Conservation (phyloP, 2,113 vertebrate species). For the Rhea pennata region DNA sequence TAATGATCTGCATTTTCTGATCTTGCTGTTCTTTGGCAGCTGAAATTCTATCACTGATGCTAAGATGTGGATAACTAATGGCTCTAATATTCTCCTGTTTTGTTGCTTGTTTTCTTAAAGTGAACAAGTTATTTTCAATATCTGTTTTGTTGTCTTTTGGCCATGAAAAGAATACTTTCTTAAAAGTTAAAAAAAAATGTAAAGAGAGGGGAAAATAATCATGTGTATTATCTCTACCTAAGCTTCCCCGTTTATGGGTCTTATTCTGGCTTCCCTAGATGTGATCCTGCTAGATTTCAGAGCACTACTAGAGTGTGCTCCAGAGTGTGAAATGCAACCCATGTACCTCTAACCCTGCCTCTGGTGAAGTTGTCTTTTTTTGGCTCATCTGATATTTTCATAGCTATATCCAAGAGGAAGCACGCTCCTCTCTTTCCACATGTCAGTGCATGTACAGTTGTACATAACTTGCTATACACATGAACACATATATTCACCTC, state of each 20-base stretch:
- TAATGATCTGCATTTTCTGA: background rate
- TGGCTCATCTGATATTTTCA: background rate
- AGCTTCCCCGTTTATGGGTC: background rate
- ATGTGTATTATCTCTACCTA: background rate
- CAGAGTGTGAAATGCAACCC: background rate
- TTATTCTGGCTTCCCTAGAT: background rate
- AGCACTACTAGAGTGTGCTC: background rate
- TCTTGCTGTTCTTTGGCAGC: background rate
- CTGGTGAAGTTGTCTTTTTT: background rate
- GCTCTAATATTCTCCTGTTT: constrained; percentile 2
- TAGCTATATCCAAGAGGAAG: background rate
- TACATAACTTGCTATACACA: background rate
- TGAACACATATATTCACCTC: background rate
- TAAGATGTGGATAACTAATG: background rate
- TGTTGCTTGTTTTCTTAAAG: background rate
- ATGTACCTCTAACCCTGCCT: background rate
- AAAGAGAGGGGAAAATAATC: background rate
- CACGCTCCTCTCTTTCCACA: accelerated
- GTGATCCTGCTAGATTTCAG: background rate
- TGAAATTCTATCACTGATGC: constrained; percentile 1
- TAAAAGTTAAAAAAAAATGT: background rate
- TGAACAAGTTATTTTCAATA: background rate
- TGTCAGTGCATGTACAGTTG: background rate
- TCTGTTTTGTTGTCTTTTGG: background rate
- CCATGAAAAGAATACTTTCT: background rate